Evolutionary conservation across 2,113 vertebrate genomes (phyloP).

Genomic region (Microtus pennsylvanicus): DNA sequence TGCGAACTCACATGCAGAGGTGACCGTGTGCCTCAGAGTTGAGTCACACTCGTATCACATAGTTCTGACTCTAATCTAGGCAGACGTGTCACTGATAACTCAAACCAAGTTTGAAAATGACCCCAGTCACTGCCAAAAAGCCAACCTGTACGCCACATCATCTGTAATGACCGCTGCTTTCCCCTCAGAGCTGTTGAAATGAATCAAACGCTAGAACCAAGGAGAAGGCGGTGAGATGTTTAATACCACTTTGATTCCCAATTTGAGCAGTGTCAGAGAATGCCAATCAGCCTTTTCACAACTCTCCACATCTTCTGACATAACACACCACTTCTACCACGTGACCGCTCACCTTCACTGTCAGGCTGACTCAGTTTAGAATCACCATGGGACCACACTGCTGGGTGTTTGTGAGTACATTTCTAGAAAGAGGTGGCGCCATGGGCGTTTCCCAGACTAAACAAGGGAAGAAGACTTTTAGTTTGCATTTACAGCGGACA

Average conservation of each 20-base stretch:
- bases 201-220: constrained; percentile 12
- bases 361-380: background rate
- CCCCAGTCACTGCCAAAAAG: background rate
- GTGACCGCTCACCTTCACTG: background rate
- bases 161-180: background rate
- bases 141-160: background rate
- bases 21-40: background rate
- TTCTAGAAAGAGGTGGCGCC: background rate
- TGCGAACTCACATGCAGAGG: background rate
- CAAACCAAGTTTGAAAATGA: constrained; percentile 48
- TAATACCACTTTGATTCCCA: background rate
- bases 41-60: background rate
- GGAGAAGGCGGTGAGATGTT: constrained; percentile 44
- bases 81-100: background rate
- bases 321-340: background rate
- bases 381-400: background rate
- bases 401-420: background rate
- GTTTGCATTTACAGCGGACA: background rate
- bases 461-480: background rate
- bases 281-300: background rate
- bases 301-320: constrained; percentile 24
- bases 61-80: background rate
- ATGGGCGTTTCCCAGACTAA: background rate
- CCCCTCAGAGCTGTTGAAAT: background rate
- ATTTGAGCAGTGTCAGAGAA: constrained; percentile 11